Base-by-base conservation (phyloP, 2,797 vertebrate genomes). In the Melanotaenia parkinsoni region DNA sequence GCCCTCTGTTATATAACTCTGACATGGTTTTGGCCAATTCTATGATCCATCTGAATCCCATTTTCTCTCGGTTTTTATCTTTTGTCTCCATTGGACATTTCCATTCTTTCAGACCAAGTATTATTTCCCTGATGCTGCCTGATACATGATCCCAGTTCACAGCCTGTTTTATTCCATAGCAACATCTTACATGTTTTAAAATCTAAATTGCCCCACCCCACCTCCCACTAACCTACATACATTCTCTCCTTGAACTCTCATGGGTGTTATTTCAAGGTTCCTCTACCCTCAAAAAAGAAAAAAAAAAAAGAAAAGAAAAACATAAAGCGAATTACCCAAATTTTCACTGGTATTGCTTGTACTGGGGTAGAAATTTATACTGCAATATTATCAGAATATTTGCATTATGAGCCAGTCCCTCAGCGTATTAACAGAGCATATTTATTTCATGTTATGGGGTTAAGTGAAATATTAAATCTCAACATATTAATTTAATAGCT, bases 221-320 rank as follows among this genome's bases (percentile, higher is more conserved):
- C 45, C 40, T 61, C 82, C 75, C 38, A 67, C 74, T 80, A 84
- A 81, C 86, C 88, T 88, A 90, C 77, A 88, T 89, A 81, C 63
- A 53, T 71, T 69, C 67, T 83, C 81, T 72, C 84, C 83, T 88
- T 88, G 72, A 89, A 89, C 77, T 82, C 87, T 86, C 85, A 71
- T 58, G 84, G 89, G 91, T 81, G 75, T 81, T 77, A 81, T 62
- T 79, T 76, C 79, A 90, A 89, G 82, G 82, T 86, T 88, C 61
- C 14, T 32, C 54, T 66, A 20, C 63, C 67, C 80, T 77, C 68
- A 80, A 28, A 28, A 28, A 28, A 28, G 28, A 28, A 28, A 28
- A 79, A 67, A 77, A 2, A 1, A 84, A 26, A 26, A 26, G 24
- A 26, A 26, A 28, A 28, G 28, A 28, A 68, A 56, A 86, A 66